phyloP scores from a whole-genome alignment of 2,797 vertebrate genomes.

The Lepus oiostolus region DNA sequence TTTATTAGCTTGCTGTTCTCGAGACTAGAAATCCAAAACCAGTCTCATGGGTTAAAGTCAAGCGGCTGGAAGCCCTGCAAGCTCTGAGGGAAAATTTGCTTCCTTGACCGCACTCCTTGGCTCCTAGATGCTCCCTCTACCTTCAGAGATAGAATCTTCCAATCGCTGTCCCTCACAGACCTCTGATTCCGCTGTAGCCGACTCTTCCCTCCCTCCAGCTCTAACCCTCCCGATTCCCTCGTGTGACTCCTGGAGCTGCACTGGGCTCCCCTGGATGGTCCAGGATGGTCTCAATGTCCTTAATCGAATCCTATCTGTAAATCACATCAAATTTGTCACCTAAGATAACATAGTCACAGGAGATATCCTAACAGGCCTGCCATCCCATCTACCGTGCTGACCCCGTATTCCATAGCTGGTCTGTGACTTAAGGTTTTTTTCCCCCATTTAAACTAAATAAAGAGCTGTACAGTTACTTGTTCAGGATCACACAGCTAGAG shows the following conservation, averaged over 20 bases:
- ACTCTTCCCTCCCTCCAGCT: not conserved
- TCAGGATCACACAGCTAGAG: not conserved
- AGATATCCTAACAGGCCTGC: not conserved
- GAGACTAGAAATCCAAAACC: not conserved
- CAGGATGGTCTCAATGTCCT: not conserved
- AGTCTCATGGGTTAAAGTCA: not conserved
- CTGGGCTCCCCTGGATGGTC: not conserved
- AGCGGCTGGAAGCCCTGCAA: not conserved
- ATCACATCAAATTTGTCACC: not conserved
- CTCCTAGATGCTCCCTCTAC: not conserved
- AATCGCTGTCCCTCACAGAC: not conserved
- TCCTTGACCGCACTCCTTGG: not conserved
- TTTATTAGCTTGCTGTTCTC: not conserved
- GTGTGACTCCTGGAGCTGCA: not conserved
- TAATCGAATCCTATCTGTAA: not conserved
- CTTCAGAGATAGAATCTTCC: not conserved
- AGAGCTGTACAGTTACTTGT: not conserved
- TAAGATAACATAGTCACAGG: too few relatives aligned
- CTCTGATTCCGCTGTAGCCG: not conserved
- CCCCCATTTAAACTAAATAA: not conserved
- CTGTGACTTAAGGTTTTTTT: not conserved
- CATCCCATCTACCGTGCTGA: not conserved
- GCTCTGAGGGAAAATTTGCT: not conserved
- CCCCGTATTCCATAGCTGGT: not conserved
- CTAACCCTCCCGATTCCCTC: not conserved